These are phyloP conservation scores for Margaritifera margaritifera DNA, from an alignment of 2,888 invertebrate species.

Conservation along the genomic window DNA sequence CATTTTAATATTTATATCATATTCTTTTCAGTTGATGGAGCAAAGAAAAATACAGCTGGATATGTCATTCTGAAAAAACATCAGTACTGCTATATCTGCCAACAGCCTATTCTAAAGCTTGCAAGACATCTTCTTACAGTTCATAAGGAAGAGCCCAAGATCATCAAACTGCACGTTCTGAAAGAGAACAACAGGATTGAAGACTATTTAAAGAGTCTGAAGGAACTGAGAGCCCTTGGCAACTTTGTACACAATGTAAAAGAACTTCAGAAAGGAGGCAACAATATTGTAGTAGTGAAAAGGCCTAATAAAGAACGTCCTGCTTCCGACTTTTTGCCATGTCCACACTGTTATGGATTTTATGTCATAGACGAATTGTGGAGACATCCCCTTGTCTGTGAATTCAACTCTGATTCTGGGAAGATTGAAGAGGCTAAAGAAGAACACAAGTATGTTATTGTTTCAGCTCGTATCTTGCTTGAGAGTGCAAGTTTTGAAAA, in stretches of 20 bases:
- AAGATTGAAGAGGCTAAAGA: no score
- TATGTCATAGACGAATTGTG: slow-evolving; percentile 10
- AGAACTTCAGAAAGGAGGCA: slow-evolving; percentile 1
- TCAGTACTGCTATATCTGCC: slow-evolving; percentile 5
- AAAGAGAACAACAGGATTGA: slow-evolving; percentile 4
- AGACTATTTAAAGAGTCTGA: slow-evolving; percentile 4
- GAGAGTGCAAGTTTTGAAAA: slow-evolving; percentile 4
- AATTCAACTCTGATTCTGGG: slow-evolving; percentile 1
- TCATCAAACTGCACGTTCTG: slow-evolving; percentile 3
- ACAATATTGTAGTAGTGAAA: slow-evolving; percentile 5
- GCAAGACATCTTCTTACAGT: slow-evolving; percentile 8
- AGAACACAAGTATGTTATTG: slow-evolving; percentile 1
- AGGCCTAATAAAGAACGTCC: slow-evolving; percentile 3
- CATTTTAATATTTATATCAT: no score
- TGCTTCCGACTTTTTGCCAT: slow-evolving; percentile 4
- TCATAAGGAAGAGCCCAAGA: slow-evolving; percentile 1
- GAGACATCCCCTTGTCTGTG: slow-evolving; percentile 4
- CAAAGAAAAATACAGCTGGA: slow-evolving; percentile 4
- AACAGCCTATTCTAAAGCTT: slow-evolving; percentile 5
- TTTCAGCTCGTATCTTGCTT: slow-evolving; percentile 5
- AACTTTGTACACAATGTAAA: slow-evolving; percentile 9
- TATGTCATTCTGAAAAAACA: slow-evolving; percentile 5
- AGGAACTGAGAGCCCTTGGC: slow-evolving; percentile 7
- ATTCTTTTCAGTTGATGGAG: neutral
- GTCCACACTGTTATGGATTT: slow-evolving; percentile 12